A percentile compares a stretch with the other conserved stretches of the same genome.
Conservation (phyloP, 2,888 invertebrate species). For the Parnassius mnemosyne region DNA sequence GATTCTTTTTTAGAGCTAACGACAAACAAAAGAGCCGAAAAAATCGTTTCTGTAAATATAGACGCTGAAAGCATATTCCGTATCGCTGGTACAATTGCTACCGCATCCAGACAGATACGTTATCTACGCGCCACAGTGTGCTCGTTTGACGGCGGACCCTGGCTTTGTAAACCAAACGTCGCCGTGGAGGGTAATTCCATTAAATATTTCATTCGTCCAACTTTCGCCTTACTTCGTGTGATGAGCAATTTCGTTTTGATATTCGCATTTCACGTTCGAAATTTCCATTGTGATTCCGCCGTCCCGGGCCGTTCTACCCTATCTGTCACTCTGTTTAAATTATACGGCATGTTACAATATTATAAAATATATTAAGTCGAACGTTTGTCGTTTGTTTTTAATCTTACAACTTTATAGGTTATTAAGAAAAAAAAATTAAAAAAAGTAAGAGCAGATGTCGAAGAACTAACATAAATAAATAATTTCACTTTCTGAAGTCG, state of each 20-base stretch:
- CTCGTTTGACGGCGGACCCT: slow-evolving; percentile 28
- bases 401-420: too few species aligned
- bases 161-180: slow-evolving; percentile 51
- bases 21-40: neutral
- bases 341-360: neutral
- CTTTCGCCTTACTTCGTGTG: slow-evolving; percentile 43
- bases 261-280: slow-evolving; percentile 36
- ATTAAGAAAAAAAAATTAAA: too few species aligned
- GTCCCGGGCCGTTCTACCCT: slow-evolving; percentile 29
- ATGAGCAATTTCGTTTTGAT: slow-evolving; percentile 51
- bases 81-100: neutral
- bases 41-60: slow-evolving; percentile 6
- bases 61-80: slow-evolving; percentile 8
- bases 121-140: slow-evolving; percentile 19
- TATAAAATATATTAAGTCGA: too few species aligned
- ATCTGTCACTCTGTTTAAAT: slow-evolving; percentile 29
- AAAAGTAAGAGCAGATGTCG: too few species aligned
- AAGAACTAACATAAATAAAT: too few species aligned
- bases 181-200: slow-evolving; percentile 57
- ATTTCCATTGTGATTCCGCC: slow-evolving; percentile 19
- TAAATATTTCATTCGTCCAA: slow-evolving; percentile 64
- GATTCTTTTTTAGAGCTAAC: neutral
- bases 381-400: too few species aligned
- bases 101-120: slow-evolving; percentile 19
- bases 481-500: too few species aligned